Base-by-base conservation (phyloP, 2,113 vertebrate species). In the Cyanoramphus novaezelandiae region DNA sequence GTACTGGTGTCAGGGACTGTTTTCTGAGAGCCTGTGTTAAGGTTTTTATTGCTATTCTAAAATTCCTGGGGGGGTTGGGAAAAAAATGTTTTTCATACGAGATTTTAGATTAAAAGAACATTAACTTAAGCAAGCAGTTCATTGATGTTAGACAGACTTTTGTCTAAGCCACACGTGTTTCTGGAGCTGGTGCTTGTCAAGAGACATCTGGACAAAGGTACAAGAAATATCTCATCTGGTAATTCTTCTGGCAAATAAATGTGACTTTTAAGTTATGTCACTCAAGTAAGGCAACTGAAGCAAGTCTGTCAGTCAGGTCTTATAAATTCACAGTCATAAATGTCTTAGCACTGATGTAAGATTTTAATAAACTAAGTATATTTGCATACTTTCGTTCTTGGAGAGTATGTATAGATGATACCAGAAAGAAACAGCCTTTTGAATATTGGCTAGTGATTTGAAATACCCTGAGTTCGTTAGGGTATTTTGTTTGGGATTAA, bases 381-480 rank as follows among this genome's bases (percentile, higher is more conserved):
- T 96, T 93, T 95, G 67, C 94, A 75, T 92, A 86, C 23, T 70
- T 92, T 91, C n/a, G 18, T 86, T 44, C 41, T 59, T 88, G 37
- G 50, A 83, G 64, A 91, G 64, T 92, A 72, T 44, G 47, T 70
- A 53, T 11, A 83, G 74, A 41, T 24, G 59, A 49, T 62, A 53
- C 2, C 20, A 60, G 68, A 78, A 93, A 84, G 76, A 93, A 60
- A 64, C 46, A 74, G 43, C 90, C 79, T 97, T 88, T 97, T 68
- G 64, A 95, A 96, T 95, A 96, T 94, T 71, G 44, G 68, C 75
- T 97, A 84, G 94, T 94, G 89, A 90, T 97, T 97, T 98, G 86
- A 96, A 97, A 97, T 94, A 84, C 86, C 84, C 91, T 69, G 68
- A 95, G 68, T 77, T 97, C 92, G 90, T 96, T 95, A 97, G 39